Percentiles rank a stretch among this genome's conserved stretches.
These are phyloP conservation scores for Diplodus puntazzo DNA, from an alignment of 2,797 vertebrate genomes.

Conservation along the genomic window DNA sequence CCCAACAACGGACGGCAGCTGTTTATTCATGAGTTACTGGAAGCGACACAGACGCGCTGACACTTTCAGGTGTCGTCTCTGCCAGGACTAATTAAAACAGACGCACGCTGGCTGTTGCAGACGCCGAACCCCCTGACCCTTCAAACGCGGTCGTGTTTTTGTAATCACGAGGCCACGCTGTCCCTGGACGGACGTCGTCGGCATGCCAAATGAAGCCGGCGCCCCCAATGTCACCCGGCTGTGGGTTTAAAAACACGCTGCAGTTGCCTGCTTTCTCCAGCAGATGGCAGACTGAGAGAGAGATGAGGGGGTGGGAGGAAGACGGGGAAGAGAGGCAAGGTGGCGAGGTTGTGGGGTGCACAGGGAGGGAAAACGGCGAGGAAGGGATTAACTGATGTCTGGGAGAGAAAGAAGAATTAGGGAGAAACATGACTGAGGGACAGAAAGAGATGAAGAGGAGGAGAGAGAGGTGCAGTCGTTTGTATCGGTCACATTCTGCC, in stretches of 20 bases:
- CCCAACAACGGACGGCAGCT: constrained; percentile 30
- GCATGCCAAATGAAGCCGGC: constrained; percentile 44
- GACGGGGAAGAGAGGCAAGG: neutral
- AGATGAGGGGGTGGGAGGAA: constrained; percentile 3
- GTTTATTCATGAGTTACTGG: constrained; percentile 56
- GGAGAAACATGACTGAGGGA: neutral
- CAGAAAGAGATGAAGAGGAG: neutral
- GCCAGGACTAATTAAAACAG: constrained; percentile 52
- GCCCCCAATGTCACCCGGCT: constrained; percentile 15
- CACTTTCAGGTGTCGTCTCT: constrained; percentile 36
- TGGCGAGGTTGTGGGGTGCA: constrained; percentile 8
- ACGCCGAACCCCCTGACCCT: constrained; percentile 50
- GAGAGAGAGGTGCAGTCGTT: constrained; percentile 7
- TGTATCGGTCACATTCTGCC: constrained; percentile 18
- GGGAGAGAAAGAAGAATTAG: neutral
- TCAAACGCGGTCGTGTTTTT: constrained; percentile 38
- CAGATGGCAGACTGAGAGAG: constrained; percentile 69
- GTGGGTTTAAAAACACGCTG: neutral
- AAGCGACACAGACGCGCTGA: neutral
- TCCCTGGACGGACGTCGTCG: neutral
- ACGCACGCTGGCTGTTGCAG: constrained; percentile 23
- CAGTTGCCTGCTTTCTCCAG: constrained; percentile 30
- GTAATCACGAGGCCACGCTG: constrained; percentile 44
- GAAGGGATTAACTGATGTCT: neutral
- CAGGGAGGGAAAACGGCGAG: neutral